phyloP scores from a whole-genome alignment of 2,113 vertebrate species.

The Myrmophylax atrothorax region DNA sequence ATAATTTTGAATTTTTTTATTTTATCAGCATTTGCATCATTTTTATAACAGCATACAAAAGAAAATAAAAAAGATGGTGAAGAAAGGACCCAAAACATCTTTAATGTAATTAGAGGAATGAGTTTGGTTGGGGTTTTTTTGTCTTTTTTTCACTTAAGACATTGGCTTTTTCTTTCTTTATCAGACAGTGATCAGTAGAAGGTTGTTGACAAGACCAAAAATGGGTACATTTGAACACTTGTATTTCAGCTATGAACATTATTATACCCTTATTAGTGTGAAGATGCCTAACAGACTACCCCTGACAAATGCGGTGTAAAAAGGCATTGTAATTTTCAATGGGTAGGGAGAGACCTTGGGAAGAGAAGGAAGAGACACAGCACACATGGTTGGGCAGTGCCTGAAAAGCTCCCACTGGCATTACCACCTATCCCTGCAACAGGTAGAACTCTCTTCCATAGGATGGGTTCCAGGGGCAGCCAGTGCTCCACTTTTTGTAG shows the following conservation, averaged over 20 bases:
- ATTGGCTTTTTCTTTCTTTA: background rate
- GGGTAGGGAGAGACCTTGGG: background rate
- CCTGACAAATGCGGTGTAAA: background rate
- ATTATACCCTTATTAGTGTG: background rate
- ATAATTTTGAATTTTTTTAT: background rate
- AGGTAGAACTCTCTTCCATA: background rate
- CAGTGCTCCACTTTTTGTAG: accelerated
- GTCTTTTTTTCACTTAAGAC: background rate
- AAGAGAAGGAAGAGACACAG: background rate
- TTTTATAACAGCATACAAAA: background rate
- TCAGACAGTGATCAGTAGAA: background rate
- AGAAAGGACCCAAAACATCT: background rate
- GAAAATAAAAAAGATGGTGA: background rate
- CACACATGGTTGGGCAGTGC: background rate
- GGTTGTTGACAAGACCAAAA: accelerated
- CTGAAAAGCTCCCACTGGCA: no score
- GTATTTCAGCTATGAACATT: accelerated
- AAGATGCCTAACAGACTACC: background rate
- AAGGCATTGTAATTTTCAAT: background rate
- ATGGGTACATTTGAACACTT: background rate
- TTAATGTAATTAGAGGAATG: accelerated
- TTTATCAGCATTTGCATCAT: background rate
- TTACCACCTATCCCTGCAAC: accelerated
- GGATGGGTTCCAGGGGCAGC: background rate
- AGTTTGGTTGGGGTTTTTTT: background rate